Evolutionary conservation across 2,113 vertebrate genomes (phyloP).

Genomic region (Amblyornis subalaris): DNA sequence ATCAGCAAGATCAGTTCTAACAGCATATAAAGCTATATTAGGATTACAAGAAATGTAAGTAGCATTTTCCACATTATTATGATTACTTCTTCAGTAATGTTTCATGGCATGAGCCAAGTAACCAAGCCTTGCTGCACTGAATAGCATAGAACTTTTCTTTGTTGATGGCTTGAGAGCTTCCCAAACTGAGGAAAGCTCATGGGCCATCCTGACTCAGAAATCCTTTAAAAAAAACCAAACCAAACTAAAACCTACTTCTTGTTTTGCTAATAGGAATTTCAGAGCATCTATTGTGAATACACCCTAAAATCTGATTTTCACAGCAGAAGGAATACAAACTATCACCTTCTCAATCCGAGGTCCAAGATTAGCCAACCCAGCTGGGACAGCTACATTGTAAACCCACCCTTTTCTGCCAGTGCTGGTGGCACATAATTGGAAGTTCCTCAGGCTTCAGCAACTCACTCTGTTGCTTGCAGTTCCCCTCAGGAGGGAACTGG

Average conservation of each 20-base stretch:
- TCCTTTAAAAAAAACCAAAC: not conserved
- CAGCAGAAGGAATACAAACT: not conserved
- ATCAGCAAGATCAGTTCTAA: not conserved
- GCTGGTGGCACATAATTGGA: not conserved
- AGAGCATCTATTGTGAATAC: not conserved
- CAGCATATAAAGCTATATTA: not conserved
- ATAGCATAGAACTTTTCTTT: not conserved
- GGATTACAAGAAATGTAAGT: not conserved
- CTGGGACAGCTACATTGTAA: not conserved
- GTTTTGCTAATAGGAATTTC: not conserved
- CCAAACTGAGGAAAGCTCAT: not conserved
- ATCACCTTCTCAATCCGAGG: not conserved
- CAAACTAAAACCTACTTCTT: not conserved
- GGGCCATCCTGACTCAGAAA: not conserved
- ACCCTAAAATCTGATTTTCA: not conserved
- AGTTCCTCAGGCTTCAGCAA: accelerated
- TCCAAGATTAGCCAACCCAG: not conserved
- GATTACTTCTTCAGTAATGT: not conserved
- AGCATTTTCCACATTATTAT: not conserved
- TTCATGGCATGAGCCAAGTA: not conserved
- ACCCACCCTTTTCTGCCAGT: not conserved
- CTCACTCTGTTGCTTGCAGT: not conserved
- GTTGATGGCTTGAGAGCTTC: not conserved
- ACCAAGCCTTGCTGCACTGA: not conserved
- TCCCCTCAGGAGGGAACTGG: not conserved